Percentiles rank a stretch among this genome's conserved stretches.
These are phyloP conservation scores for Oopsacas minuta DNA, from an alignment of 37 sponge, comb jelly and placozoan species.

Conservation along the genomic window DNA sequence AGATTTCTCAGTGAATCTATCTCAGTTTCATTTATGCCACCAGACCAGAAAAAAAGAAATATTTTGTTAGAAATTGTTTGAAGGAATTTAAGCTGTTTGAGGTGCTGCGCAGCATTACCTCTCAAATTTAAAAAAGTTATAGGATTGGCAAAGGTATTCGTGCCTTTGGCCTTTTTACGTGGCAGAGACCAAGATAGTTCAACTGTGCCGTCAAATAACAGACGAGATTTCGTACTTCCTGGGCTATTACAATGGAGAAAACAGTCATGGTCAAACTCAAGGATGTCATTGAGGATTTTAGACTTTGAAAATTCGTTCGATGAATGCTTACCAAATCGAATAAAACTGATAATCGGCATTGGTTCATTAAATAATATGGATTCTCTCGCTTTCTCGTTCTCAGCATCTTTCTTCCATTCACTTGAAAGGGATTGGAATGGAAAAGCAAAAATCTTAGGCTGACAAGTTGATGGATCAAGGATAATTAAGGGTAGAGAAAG, in stretches of 20 bases:
- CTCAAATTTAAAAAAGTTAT: slow-evolving; percentile 24
- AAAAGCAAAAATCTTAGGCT: not conserved
- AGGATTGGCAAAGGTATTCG: slow-evolving; percentile 27
- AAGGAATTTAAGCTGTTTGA: slow-evolving; percentile 20
- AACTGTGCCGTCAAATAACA: slow-evolving; percentile 19
- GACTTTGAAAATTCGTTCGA: slow-evolving; percentile 26
- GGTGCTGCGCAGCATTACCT: slow-evolving; percentile 19
- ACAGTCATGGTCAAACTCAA: not conserved
- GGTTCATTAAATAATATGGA: not conserved
- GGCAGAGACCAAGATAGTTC: slow-evolving; percentile 30
- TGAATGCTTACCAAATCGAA: slow-evolving; percentile 16
- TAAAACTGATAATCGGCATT: slow-evolving; percentile 28
- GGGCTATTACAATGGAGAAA: slow-evolving; percentile 27
- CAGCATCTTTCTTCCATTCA: slow-evolving; percentile 15
- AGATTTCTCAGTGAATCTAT: not conserved
- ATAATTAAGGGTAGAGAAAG: slow-evolving; percentile 21
- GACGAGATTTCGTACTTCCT: not conserved
- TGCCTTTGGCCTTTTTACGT: not conserved
- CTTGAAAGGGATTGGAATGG: slow-evolving; percentile 22
- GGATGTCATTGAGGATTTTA: slow-evolving; percentile 15
- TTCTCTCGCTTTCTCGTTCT: not conserved
- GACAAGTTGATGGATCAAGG: slow-evolving; percentile 16
- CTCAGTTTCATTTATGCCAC: not conserved
- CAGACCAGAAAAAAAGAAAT: not conserved
- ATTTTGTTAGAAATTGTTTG: not conserved